Conservation (phyloP, 35 echinoderm and acorn worm genomes). For the Apostichopus parvimensis region DNA sequence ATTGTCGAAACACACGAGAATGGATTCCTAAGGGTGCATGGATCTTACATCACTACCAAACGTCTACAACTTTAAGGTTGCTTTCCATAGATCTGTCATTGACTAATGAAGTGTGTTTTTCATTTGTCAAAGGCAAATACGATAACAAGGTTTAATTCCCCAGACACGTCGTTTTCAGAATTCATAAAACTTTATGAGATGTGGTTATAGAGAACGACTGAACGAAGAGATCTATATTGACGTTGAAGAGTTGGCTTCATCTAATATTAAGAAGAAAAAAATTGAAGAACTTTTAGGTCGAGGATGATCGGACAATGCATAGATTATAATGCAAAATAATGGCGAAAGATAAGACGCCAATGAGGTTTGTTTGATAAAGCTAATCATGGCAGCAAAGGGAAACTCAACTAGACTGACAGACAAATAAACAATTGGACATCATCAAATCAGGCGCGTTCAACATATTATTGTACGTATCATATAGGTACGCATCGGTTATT, state of each 20-base stretch:
- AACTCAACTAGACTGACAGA: no score
- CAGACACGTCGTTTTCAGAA: neutral
- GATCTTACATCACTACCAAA: neutral
- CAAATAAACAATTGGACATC: no score
- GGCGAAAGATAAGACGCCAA: no score
- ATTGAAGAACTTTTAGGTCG: no score
- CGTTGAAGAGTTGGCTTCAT: neutral
- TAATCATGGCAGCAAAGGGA: no score
- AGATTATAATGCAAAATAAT: no score
- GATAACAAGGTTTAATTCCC: conserved; percentile 18
- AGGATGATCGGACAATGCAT: no score
- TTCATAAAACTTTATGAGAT: neutral
- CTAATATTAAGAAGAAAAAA: no score
- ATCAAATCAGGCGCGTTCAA: no score
- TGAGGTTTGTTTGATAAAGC: no score
- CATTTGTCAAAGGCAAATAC: conserved; percentile 31
- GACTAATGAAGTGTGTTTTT: conserved; percentile 7
- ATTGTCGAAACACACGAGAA: neutral
- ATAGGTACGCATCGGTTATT: no score
- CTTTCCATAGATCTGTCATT: neutral
- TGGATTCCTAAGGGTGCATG: neutral
- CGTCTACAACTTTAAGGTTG: neutral
- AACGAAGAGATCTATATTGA: neutral
- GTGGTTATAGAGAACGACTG: neutral
- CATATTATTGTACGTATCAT: no score